These are phyloP conservation scores for Sebastolobus altivelis DNA, from an alignment of 2,797 vertebrate genomes.

Conservation along the genomic window DNA sequence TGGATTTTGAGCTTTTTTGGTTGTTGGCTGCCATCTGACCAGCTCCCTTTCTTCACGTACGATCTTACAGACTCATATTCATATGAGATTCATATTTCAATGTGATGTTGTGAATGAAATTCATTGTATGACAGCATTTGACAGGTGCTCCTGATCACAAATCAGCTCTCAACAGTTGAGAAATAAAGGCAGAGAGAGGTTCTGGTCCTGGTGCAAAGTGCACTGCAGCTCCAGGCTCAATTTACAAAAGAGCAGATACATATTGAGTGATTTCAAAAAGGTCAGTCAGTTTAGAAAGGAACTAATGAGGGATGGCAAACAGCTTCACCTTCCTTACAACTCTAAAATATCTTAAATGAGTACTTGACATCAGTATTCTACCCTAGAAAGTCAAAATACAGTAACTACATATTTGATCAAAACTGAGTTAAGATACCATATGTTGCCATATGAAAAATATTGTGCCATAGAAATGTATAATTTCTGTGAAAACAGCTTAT, in stretches of 20 bases:
- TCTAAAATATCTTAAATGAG: not conserved
- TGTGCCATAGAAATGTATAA: not conserved
- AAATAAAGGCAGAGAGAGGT: conserved; percentile 20
- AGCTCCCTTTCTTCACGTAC: conserved; percentile 1
- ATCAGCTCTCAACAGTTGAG: conserved; percentile 32
- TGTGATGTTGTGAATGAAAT: conserved; percentile 13
- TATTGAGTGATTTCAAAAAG: conserved; percentile 28
- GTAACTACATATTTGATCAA: not conserved
- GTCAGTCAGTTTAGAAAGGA: not conserved
- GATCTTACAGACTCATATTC: not conserved
- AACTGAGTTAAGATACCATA: not conserved
- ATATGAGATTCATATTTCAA: conserved; percentile 12
- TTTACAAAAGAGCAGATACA: conserved; percentile 29
- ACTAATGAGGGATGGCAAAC: conserved; percentile 3
- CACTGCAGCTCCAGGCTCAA: conserved; percentile 12
- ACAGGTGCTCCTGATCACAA: conserved; percentile 22
- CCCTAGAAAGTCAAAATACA: not conserved
- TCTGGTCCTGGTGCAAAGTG: not conserved
- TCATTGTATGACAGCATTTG: conserved; percentile 29
- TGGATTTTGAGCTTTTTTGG: conserved; percentile 5
- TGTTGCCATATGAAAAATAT: not conserved
- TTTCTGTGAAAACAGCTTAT: not conserved
- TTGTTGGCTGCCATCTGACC: not conserved
- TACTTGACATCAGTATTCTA: not conserved
- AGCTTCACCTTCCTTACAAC: not conserved